Evolutionary conservation across 53 echinoderm and acorn worm genomes (phyloP).

Genomic region (Holothuria leucospilota): DNA sequence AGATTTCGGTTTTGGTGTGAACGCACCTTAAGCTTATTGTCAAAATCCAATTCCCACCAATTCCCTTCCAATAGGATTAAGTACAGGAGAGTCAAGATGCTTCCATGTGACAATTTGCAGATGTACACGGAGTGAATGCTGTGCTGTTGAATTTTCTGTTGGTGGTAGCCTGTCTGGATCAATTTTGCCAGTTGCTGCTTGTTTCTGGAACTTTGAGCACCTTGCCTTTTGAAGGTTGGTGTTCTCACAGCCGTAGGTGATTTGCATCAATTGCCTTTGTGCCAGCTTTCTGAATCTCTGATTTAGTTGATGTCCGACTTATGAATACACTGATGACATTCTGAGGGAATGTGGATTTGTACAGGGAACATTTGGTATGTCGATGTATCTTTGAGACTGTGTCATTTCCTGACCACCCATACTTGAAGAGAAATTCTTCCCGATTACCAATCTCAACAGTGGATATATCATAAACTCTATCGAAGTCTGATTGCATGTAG

Average conservation of each 20-base stretch:
- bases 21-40: conserved; percentile 50
- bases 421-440: conserved; percentile 62
- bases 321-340: too few relatives aligned
- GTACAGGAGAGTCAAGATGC: conserved; percentile 24
- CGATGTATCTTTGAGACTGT: conserved; percentile 33
- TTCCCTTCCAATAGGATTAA: neutral
- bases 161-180: conserved; percentile 52
- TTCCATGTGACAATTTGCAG: conserved; percentile 33
- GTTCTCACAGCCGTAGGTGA: too few relatives aligned
- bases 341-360: too few relatives aligned
- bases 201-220: too few relatives aligned
- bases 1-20: too few relatives aligned
- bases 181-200: neutral
- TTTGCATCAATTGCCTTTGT: too few relatives aligned
- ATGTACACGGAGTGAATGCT: conserved; percentile 19
- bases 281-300: too few relatives aligned
- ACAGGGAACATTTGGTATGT: too few relatives aligned
- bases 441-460: conserved; percentile 13
- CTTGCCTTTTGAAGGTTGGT: too few relatives aligned
- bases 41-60: conserved; percentile 47
- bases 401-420: conserved; percentile 69
- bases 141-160: conserved; percentile 35
- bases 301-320: too few relatives aligned
- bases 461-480: too few relatives aligned
- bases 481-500: too few relatives aligned